Percentiles rank a stretch among this genome's conserved stretches.
phyloP scores from a whole-genome alignment of 1,140 invertebrate genomes.

The Homalodisca vitripennis region DNA sequence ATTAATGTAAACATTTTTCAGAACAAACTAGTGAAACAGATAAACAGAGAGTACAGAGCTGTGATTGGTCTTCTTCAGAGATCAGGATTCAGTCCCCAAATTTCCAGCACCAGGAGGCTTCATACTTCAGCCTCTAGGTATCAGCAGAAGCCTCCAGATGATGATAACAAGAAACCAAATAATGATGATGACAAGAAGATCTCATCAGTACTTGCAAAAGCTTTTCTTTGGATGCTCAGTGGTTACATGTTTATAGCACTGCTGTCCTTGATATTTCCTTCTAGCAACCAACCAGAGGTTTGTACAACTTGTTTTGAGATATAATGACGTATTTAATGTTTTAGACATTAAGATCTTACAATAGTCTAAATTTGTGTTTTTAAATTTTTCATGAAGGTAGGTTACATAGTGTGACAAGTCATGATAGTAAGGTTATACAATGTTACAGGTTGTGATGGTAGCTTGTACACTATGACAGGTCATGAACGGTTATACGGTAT shows the following conservation, averaged over 20 bases:
- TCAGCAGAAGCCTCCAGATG: conserved; percentile 11
- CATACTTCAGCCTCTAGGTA: conserved; percentile 13
- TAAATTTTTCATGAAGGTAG: too few species aligned
- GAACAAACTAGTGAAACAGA: background rate
- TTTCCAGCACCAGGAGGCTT: conserved; percentile 5
- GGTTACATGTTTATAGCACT: conserved; percentile 70
- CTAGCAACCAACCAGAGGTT: conserved; percentile 71
- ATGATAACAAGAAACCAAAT: conserved; percentile 35
- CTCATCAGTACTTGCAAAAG: conserved; percentile 66
- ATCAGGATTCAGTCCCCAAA: conserved; percentile 28
- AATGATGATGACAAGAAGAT: conserved; percentile 62
- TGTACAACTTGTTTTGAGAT: conserved; percentile 26
- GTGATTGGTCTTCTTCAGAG: conserved; percentile 27
- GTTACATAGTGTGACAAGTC: too few species aligned
- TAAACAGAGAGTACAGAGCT: conserved; percentile 19
- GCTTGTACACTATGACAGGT: too few species aligned
- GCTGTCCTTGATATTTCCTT: conserved; percentile 67
- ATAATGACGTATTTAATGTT: too few species aligned
- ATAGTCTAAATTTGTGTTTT: too few species aligned
- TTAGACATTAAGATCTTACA: too few species aligned
- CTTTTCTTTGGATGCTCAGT: conserved; percentile 70
- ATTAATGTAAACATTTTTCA: too few species aligned
- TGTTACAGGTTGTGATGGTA: too few species aligned
- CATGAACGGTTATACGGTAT: too few species aligned
- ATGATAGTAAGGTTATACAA: too few species aligned